phyloP scores from a whole-genome alignment of 2,113 vertebrate species.

The Mormoops blainvillei region DNA sequence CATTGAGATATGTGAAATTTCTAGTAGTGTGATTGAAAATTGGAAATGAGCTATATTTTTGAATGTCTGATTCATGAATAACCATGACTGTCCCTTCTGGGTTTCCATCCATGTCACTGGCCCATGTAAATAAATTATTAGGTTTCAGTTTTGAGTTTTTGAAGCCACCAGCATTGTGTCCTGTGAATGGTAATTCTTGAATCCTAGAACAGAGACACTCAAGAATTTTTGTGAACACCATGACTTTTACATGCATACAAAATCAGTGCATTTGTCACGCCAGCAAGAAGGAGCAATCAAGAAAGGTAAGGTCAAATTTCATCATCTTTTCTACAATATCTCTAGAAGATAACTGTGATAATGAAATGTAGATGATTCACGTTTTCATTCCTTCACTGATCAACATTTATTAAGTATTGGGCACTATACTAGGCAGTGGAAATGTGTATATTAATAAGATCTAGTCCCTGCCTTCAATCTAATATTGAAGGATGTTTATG shows the following conservation, averaged over 20 bases:
- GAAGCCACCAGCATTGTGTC: not conserved
- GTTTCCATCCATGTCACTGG: not conserved
- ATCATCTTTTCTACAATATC: not conserved
- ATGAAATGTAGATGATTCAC: not conserved
- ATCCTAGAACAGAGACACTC: not conserved
- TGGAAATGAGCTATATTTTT: not conserved
- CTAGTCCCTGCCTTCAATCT: not conserved
- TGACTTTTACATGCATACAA: constrained; percentile 21
- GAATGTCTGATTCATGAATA: constrained; percentile 32
- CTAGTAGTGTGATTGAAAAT: not conserved
- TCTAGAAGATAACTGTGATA: not conserved
- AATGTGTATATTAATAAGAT: not conserved
- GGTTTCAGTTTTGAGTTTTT: constrained; percentile 44
- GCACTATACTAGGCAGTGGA: not conserved
- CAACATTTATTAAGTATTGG: not conserved
- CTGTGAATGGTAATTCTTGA: not conserved
- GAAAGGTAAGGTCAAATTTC: not conserved
- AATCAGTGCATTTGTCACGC: constrained; percentile 16
- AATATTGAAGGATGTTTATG: not conserved
- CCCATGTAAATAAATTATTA: not conserved
- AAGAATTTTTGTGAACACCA: not conserved
- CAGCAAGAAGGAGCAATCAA: not conserved
- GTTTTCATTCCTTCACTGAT: not conserved
- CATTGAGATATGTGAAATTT: not conserved
- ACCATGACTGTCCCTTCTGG: constrained; percentile 17